Conservation (phyloP, 2,888 invertebrate genomes). For the Noctua janthe region DNA sequence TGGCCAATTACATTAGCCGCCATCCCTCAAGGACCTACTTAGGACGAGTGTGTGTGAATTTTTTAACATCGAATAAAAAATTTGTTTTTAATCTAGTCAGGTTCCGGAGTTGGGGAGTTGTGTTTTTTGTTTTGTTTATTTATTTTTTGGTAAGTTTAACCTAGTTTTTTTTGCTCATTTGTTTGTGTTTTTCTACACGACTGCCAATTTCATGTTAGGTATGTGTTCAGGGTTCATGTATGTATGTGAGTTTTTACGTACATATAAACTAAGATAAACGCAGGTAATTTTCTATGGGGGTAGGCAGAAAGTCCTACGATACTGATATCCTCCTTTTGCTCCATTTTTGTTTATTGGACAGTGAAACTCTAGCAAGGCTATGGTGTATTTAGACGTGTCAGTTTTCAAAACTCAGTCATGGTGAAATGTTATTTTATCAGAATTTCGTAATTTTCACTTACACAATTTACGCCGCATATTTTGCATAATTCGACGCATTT, state of each 20-base stretch:
- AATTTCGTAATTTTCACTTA: background rate
- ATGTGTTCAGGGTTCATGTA: too few relatives aligned
- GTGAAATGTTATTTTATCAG: background rate
- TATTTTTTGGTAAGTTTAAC: conserved; percentile 2
- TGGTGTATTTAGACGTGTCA: background rate
- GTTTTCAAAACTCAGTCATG: background rate
- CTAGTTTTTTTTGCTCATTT: background rate
- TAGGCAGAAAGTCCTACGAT: background rate
- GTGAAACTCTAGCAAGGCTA: background rate
- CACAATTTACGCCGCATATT: background rate
- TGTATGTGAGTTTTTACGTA: background rate
- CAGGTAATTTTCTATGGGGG: background rate
- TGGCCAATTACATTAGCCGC: conserved; percentile 71
- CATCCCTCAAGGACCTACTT: conserved; percentile 65
- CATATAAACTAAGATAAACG: background rate
- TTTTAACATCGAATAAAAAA: conserved; percentile 64
- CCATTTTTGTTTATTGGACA: background rate
- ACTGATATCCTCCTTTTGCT: background rate
- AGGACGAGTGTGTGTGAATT: conserved; percentile 65
- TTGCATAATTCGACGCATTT: background rate
- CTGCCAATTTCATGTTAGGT: background rate
- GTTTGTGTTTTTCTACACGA: background rate
- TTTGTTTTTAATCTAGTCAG: conserved; percentile 63
- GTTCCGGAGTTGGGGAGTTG: conserved; percentile 25
- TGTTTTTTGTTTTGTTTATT: conserved; percentile 26